These are phyloP conservation scores for Pipa parva DNA, from an alignment of 2,113 vertebrate species.

Conservation along the genomic window DNA sequence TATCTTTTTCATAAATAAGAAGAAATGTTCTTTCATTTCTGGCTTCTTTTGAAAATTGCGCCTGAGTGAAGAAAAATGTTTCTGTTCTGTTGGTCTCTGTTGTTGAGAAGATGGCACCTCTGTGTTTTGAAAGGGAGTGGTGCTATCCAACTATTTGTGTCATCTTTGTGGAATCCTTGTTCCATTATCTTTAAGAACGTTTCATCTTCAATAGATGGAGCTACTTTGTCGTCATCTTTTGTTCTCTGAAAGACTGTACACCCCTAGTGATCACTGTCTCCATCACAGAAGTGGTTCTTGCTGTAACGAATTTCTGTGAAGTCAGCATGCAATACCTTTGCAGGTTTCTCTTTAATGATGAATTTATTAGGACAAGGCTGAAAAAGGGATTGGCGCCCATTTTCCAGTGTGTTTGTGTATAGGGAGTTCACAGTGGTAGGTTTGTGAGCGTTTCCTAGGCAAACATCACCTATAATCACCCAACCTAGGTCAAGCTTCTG, in stretches of 20 bases:
- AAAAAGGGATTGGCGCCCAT: neutral
- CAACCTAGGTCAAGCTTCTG: neutral
- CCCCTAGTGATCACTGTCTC: too few species aligned
- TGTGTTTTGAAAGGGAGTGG: too few species aligned
- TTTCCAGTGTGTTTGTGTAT: neutral
- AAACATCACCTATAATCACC: too few species aligned
- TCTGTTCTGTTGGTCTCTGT: neutral
- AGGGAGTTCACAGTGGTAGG: too few species aligned
- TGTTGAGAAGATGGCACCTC: neutral
- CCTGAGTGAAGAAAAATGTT: too few species aligned
- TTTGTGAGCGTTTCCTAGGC: neutral
- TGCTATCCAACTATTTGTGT: neutral
- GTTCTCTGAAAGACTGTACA: neutral
- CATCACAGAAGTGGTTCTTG: too few species aligned
- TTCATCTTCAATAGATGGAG: neutral
- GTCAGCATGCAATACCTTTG: neutral
- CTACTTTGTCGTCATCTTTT: neutral
- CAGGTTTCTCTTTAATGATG: too few species aligned
- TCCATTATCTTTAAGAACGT: neutral
- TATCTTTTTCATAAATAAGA: neutral
- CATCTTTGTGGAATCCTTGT: neutral
- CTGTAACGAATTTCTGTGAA: neutral
- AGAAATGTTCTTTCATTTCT: constrained; percentile 2
- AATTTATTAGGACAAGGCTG: too few species aligned
- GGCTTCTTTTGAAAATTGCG: constrained; percentile 2